These are phyloP conservation scores for Podotricha telesiphe DNA, from an alignment of 2,888 invertebrate genomes.

Conservation along the genomic window DNA sequence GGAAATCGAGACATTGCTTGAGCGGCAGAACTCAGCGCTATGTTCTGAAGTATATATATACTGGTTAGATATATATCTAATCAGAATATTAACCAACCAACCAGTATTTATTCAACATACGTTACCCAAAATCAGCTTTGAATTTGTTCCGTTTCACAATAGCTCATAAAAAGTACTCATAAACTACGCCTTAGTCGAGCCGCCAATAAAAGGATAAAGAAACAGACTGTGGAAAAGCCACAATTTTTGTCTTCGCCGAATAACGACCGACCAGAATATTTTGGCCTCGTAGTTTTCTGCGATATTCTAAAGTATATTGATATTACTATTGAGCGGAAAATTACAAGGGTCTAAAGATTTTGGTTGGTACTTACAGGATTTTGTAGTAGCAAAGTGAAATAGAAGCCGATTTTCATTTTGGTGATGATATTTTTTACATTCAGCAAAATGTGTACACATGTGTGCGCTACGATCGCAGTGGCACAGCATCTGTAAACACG, in stretches of 20 bases:
- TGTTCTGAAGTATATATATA: too few relatives aligned
- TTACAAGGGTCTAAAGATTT: conserved; percentile 50
- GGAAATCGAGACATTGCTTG: too few relatives aligned
- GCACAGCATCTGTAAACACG: too few relatives aligned
- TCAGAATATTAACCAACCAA: too few relatives aligned
- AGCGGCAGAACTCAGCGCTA: too few relatives aligned
- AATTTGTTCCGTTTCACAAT: background rate
- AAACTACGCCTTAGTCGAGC: conserved; percentile 69
- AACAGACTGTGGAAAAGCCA: conserved; percentile 66
- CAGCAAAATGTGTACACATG: too few relatives aligned
- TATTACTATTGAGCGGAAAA: conserved; percentile 45
- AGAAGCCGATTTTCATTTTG: conserved; percentile 63
- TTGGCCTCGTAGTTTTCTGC: conserved; percentile 51
- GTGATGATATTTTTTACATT: conserved; percentile 56
- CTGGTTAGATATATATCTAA: too few relatives aligned
- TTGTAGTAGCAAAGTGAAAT: conserved; percentile 69
- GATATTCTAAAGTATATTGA: conserved; percentile 46
- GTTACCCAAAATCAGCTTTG: background rate
- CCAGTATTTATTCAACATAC: background rate
- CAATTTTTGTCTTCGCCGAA: conserved; percentile 69
- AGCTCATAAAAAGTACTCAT: conserved; percentile 50
- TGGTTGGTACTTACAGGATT: conserved; percentile 51
- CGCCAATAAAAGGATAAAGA: conserved; percentile 74
- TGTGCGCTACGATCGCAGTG: too few relatives aligned
- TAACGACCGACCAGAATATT: conserved; percentile 57